Conservation (phyloP, 2,797 vertebrate species). For the Phrynocephalus vlangalii region DNA sequence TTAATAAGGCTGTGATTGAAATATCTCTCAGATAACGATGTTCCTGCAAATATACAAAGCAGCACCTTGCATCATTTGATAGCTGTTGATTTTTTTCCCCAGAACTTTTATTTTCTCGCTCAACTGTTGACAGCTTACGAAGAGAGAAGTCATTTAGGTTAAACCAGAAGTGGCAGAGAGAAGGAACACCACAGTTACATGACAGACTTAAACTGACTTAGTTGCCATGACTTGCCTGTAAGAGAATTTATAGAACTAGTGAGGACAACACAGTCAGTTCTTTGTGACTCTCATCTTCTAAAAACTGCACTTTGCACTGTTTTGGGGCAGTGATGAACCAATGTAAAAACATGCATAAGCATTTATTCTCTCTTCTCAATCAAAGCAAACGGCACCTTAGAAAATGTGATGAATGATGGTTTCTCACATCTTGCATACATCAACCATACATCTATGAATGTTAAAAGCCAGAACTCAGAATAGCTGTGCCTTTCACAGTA, state of each 20-base stretch:
- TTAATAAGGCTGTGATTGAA: constrained; percentile 43
- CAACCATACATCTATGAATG: background rate
- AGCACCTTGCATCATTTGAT: constrained; percentile 39
- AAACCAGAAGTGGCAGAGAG: constrained; percentile 19
- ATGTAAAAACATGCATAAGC: background rate
- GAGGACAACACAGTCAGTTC: background rate
- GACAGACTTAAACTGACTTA: background rate
- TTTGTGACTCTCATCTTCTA: background rate
- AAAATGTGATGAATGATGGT: background rate
- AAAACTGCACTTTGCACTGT: background rate
- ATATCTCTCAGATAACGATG: constrained; percentile 42
- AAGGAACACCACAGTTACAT: background rate
- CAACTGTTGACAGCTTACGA: constrained; percentile 4
- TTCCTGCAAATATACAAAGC: constrained; percentile 33
- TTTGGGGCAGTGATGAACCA: background rate
- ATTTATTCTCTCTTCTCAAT: constrained; percentile 11
- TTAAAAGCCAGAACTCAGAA: background rate
- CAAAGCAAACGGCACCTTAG: constrained; percentile 26
- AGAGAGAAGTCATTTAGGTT: constrained; percentile 21
- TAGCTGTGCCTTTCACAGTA: background rate
- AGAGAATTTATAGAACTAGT: background rate
- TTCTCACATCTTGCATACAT: background rate
- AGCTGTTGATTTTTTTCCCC: constrained; percentile 43
- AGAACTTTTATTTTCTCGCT: constrained; percentile 57
- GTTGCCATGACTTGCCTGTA: background rate